Evolutionary conservation across 2,888 invertebrate genomes (phyloP), one percentile per base, ranked within the genome.

Genomic region (Idaea dimidiata): DNA sequence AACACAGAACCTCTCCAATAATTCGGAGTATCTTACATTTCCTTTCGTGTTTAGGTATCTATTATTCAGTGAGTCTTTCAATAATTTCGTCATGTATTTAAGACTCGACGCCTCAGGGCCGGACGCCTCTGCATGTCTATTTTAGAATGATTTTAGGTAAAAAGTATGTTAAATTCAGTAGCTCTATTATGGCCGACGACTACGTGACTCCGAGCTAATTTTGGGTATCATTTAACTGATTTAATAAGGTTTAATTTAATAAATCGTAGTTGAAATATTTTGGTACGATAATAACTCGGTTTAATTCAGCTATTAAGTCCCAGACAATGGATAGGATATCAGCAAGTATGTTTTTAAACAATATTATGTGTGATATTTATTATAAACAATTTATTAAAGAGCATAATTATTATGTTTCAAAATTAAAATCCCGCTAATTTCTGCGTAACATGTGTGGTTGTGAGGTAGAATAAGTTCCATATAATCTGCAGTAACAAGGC

Each of bases 21-120:
- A 17, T 56, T 18, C 56, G 18, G 18, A 16, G 17, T 4, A 56
- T 56, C 17, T 56, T 59, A 67, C 62, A 69, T 68, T 72, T 59
- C 67, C 62, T 72, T 71, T 74, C 66, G 64, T 64, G 65, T 60
- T 58, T 58, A 24, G 24, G 24, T 24, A 67, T 66, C 67, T 69
- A 70, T 70, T 70, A 72, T 74, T 69, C 69, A 54, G 61, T 5
- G 61, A 70, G 64, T 63, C 65, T 73, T 74, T 78, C 71, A 78
- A 76, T 75, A 76, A 78, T 73, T 75, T 73, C 65, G 72, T 71
- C 71, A 73, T 74, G 66, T 62, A 75, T 73, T n/a, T 78, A 72
- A 62, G 62, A 62, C 63, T 66, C 71, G 68, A 65, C 67, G 63
- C 62, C 65, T 61, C 18, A 72, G 67, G 67, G 68, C 64, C 66